Base-by-base conservation (phyloP, 2,888 invertebrate genomes). In the Allygus modestus region DNA sequence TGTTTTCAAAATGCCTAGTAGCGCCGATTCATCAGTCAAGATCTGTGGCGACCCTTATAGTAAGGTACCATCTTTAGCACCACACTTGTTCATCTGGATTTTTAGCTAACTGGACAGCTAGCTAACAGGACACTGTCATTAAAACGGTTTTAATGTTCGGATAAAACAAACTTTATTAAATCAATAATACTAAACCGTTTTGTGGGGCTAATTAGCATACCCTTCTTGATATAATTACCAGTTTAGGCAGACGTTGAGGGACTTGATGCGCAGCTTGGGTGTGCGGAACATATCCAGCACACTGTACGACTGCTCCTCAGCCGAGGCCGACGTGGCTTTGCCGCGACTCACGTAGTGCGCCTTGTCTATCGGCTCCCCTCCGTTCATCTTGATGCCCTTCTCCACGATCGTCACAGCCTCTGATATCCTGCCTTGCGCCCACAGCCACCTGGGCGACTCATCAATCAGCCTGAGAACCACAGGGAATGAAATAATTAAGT, bases 401-500 rank as follows among this genome's bases (percentile, higher is more conserved):
- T 94, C 92, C 4, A 96, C 93, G 86, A 97, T 96, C 12, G 92
- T 92, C 0, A 96, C 93, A 0, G 97, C 94, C 90, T 97, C 95
- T 79, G 92, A 92, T 0, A 93, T 91, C 73, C 94, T 92, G 0
- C 96, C 97, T 89, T 97, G 96, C 46, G 95, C 94, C 97, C 97
- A 97, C 9, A 97, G 90, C 97, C 97, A 97, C 20, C 97, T 93
- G 0, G 97, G 96, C 9, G 97, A 97, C 91, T 97, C 97, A 88
- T 97, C 97, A 93, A 97, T 95, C 4, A 96, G 91, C 97, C 97
- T 87, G 23, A 41, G 26, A 37, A 61, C 5, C 37, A 37, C 37
- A 37, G 37, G 41, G 17, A 69, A 69, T 20, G 31, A 61, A 61
- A 58, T 11, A 58, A 58, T 58, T 58, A 23, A 41, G 11, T 9